Base-by-base conservation (phyloP, 2,888 invertebrate genomes). In the Phaedon cochleariae region DNA sequence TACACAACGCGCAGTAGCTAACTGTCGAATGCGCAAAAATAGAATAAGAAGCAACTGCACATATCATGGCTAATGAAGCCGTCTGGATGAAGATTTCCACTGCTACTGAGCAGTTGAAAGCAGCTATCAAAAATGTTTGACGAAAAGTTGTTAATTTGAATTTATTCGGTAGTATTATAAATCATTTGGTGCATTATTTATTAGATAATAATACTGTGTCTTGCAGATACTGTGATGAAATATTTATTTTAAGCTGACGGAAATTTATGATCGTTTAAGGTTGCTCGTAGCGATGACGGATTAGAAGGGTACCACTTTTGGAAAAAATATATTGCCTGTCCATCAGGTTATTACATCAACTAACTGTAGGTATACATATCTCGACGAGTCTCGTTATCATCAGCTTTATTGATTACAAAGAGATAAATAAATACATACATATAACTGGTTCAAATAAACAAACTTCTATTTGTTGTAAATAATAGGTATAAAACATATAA, bases 231-330 rank as follows among this genome's bases (percentile, higher is more conserved):
- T 41, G 21, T 62, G 9, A 62, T 26, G 49, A 57, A 57, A 55
- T 62, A 57, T 62, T 54, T 62, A 62, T 53, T 26, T 55, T 52
- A 18, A 17, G 22, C 29, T 49, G 49, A 55, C 31, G 45, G 17
- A 6, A 31, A 59, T 57, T 57, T 57, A 57, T 37, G 31, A 48
- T 46, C 48, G 20, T 48, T 48, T 29, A 59, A 20, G 57, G 57
- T 26, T 57, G 31, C 57, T 26, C 12, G 15, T 22, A 29, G 46
- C 46, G 46, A 57, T 57, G 46, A 20, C 48, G 20, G 26, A n/a
- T 41, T 41, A 41, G 41, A 15, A 26, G 18, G 26, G 21, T 46
- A 15, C 26, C 15, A n/a, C 6, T 58, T 48, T 17, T 15, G 6
- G 46, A n/a, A 46, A 48, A 48, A 59, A 17, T 48, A 31, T 59